These are phyloP conservation scores for Nannoperca australis DNA, from an alignment of 2,797 vertebrate genomes.

Conservation along the genomic window DNA sequence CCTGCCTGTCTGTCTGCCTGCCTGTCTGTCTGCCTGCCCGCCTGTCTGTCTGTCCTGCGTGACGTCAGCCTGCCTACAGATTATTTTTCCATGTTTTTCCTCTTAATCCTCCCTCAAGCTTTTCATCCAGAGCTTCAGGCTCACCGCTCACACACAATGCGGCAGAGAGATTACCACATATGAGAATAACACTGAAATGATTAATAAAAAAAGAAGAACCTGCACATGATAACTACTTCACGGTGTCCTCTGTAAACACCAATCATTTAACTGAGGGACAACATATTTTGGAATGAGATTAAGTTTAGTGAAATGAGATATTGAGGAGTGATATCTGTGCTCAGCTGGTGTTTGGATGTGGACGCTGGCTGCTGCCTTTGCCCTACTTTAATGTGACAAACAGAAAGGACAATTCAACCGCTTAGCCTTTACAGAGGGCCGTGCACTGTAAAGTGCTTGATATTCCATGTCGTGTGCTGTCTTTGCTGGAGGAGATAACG, in stretches of 20 bases:
- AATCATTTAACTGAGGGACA: conserved; percentile 40
- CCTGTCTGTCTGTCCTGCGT: conserved; percentile 55
- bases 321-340: conserved; percentile 36
- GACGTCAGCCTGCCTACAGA: conserved; percentile 73
- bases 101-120: conserved; percentile 77
- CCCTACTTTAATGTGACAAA: conserved; percentile 31
- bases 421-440: conserved; percentile 7
- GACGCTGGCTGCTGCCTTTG: conserved; percentile 14
- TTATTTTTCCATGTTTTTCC: conserved; percentile 76
- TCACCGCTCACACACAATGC: conserved; percentile 37
- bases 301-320: conserved; percentile 45
- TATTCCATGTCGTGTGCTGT: conserved; percentile 24
- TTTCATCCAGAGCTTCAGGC: conserved; percentile 68
- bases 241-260: conserved; percentile 39
- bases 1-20: too few species aligned
- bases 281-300: conserved; percentile 63
- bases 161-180: conserved; percentile 55
- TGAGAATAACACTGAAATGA: conserved; percentile 35
- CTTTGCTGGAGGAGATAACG: conserved; percentile 32
- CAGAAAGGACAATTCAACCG: conserved; percentile 29
- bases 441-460: conserved; percentile 3
- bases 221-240: conserved; percentile 22
- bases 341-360: background rate
- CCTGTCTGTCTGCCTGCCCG: too few species aligned
- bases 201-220: conserved; percentile 10